Percentiles rank a stretch among this genome's conserved stretches.
phyloP scores from a whole-genome alignment of 1,140 invertebrate genomes.

The Drosophila pallidifrons region DNA sequence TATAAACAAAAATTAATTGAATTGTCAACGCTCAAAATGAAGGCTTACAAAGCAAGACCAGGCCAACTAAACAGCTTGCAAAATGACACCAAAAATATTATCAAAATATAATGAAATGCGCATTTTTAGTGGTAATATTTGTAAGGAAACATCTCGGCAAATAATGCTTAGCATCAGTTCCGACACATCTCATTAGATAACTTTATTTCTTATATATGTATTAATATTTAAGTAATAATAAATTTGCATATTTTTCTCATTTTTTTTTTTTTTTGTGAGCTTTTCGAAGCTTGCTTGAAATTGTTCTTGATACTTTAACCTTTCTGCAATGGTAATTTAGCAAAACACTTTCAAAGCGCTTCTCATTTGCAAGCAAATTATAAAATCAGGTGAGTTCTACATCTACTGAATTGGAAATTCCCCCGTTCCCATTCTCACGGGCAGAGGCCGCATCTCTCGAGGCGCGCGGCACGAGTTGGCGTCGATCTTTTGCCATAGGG shows the following conservation, averaged over 20 bases:
- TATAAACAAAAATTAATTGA: conserved; percentile 68
- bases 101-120: not conserved
- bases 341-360: not conserved
- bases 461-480: not conserved
- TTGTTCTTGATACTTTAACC: too few relatives aligned
- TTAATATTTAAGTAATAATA: not conserved
- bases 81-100: conserved; percentile 8
- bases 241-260: not conserved
- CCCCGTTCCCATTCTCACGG: not conserved
- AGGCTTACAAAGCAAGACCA: conserved; percentile 29
- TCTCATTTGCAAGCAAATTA: too few relatives aligned
- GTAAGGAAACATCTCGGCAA: not conserved
- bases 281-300: too few relatives aligned
- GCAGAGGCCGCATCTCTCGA: conserved; percentile 52
- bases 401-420: not conserved
- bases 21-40: conserved; percentile 66
- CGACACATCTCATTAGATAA: not conserved
- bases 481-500: conserved; percentile 59
- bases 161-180: not conserved
- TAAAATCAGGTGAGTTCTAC: too few relatives aligned
- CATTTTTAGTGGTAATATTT: not conserved
- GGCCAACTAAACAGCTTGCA: conserved; percentile 5
- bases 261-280: too few relatives aligned
- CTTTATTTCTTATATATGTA: conserved; percentile 10
- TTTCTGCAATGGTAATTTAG: too few relatives aligned